Conservation (phyloP, 2,113 vertebrate species). For the Loxodonta africana region DNA sequence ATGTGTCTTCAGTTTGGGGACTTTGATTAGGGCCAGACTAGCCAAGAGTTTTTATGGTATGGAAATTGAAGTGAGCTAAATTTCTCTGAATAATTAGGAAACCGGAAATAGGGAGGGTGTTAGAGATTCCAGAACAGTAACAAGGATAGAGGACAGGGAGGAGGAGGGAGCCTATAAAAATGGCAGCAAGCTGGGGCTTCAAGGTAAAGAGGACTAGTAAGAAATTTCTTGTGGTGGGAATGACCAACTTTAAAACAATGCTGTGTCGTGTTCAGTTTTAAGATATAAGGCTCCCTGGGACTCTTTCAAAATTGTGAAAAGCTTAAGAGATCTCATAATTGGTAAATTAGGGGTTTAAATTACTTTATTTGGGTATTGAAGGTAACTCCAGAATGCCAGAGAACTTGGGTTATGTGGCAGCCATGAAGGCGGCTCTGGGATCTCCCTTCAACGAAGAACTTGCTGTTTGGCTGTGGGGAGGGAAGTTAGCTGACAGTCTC, state of each 20-base stretch:
- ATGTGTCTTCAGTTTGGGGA: background rate
- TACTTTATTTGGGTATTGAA: conserved; percentile 3
- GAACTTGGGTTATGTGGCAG: background rate
- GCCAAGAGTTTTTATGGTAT: background rate
- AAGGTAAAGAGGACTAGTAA: background rate
- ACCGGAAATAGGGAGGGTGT: background rate
- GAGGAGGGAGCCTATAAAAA: background rate
- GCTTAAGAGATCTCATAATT: background rate
- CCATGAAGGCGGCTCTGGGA: background rate
- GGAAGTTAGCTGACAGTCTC: background rate
- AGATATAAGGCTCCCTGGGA: background rate
- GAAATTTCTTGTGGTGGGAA: background rate
- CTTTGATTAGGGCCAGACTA: background rate
- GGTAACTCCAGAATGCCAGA: background rate
- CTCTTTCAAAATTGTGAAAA: background rate
- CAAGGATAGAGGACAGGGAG: background rate
- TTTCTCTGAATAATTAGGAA: conserved; percentile 8
- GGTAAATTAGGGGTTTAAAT: background rate
- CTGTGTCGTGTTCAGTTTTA: background rate
- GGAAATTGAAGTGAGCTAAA: background rate
- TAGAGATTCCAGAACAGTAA: background rate
- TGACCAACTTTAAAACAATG: background rate
- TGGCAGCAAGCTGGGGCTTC: background rate
- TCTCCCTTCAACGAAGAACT: background rate
- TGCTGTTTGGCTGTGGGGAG: background rate